A percentile compares a stretch with the other conserved stretches of the same genome.
Evolutionary conservation across 2,797 vertebrate genomes (phyloP).

Genomic region (Notoglanidium macrostoma): DNA sequence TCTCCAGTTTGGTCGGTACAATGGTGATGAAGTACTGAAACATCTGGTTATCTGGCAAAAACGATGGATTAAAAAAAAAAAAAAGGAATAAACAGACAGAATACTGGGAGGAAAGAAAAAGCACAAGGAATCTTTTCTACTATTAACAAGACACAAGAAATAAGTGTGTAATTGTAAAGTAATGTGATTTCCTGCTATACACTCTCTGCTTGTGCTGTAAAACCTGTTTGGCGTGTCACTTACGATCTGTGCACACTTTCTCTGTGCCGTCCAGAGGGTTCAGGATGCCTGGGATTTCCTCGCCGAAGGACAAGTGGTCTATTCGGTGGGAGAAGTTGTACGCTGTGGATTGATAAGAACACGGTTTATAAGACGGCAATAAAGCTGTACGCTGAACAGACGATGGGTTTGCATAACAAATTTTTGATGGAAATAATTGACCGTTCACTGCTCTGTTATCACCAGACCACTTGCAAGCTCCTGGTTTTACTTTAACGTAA

Average conservation of each 20-base stretch:
- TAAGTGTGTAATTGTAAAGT: background rate
- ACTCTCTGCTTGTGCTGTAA: background rate
- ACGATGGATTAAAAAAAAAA: background rate
- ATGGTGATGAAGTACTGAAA: constrained; percentile 99
- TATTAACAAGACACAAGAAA: too few relatives aligned
- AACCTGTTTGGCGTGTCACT: constrained; percentile 54
- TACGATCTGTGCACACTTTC: constrained; percentile 89
- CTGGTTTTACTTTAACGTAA: background rate
- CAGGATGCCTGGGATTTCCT: constrained; percentile 90
- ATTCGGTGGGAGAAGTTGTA: constrained; percentile 98
- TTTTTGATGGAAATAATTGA: background rate
- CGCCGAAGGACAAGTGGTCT: constrained; percentile 97
- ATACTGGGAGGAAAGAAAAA: background rate
- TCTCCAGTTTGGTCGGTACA: constrained; percentile 96
- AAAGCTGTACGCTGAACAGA: background rate
- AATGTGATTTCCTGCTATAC: background rate
- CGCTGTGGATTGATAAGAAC: constrained; percentile 67
- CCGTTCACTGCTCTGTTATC: too few relatives aligned
- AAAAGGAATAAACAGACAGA: background rate
- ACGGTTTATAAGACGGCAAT: background rate
- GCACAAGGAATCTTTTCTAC: background rate
- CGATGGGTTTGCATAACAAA: constrained; percentile 13
- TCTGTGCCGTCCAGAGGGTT: constrained; percentile 95
- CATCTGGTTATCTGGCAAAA: constrained; percentile 90
- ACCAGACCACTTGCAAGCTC: background rate